Evolutionary conservation across 2,797 vertebrate species (phyloP).

Genomic region (Tokudaia tokunoshimensis): DNA sequence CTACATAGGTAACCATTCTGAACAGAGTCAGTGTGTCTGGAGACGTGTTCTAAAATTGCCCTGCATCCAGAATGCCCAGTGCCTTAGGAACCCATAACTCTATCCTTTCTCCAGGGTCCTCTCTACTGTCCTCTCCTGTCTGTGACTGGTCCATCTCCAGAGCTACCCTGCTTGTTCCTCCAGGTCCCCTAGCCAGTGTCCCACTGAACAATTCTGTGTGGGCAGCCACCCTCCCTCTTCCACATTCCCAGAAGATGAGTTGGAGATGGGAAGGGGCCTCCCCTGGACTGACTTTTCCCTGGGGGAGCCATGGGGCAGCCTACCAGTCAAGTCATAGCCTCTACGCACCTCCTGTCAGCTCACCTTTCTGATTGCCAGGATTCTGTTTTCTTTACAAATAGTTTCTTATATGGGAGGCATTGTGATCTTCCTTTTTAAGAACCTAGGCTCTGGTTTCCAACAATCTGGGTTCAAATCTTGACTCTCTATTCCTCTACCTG

Average conservation of each 20-base stretch:
- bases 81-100: too few relatives aligned
- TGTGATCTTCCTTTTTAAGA: slow-evolving; percentile 18
- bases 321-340: neutral
- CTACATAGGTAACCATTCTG: neutral
- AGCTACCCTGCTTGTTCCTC: neutral
- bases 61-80: neutral
- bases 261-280: neutral
- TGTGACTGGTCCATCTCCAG: neutral
- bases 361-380: neutral
- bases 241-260: neutral
- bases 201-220: neutral
- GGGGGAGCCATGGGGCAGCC: neutral
- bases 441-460: neutral
- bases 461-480: neutral
- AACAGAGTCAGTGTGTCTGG: too few relatives aligned
- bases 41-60: neutral
- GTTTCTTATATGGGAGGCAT: neutral
- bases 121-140: neutral
- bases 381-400: neutral
- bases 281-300: neutral
- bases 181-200: neutral
- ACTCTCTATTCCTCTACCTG: neutral
- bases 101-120: neutral
- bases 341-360: neutral
- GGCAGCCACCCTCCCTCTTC: neutral